Base-by-base conservation (phyloP, 2,113 vertebrate genomes). In the Coptodon rendalli region DNA sequence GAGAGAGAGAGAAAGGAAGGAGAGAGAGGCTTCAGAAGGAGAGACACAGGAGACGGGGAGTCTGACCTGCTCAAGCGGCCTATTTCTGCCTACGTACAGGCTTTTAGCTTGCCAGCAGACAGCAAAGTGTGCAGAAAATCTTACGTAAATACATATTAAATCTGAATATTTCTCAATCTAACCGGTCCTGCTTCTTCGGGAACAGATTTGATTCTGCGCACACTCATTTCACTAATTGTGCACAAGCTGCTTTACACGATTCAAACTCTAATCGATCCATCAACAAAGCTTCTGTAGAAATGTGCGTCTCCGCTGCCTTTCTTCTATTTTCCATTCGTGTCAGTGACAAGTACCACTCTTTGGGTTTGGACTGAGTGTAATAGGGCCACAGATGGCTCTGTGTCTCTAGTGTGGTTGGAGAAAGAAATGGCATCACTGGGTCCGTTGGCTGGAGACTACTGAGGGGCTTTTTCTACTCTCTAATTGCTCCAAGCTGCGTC, bases 401-500 rank as follows among this genome's bases (percentile, higher is more conserved):
- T 82, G 88, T 91, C 83, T 93, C 90, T 87, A 76, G 53, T 93
- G 89, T 68, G 90, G 89, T 90, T 93, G 87, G 85, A 93, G 92
- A 92, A 88, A 90, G 87, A 95, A 96, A 94, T 86, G 86, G 90
- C 90, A 94, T 92, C 88, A 90, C 86, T 92, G 31, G 92, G 92
- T 94, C 92, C 84, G 45, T 86, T 93, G 89, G 90, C 89, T 88
- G 89, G 80, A 91, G 89, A 89, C 90, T 38, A 88, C 87, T 90
- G 59, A 89, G 90, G 92, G 88, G 76, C 92, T 93, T 95, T 96
- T 95, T 93, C 93, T 93, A 68, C 90, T 91, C 91, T 86, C 82
- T 94, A 96, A 96, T 96, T 96, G 92, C 89, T 95, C 92, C 95
- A 96, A 95, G 95, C 95, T 96, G 95, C 90, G 88, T 95, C 94